These are phyloP conservation scores for Tetragonisca angustula DNA, from an alignment of 2,888 invertebrate species.

Conservation along the genomic window DNA sequence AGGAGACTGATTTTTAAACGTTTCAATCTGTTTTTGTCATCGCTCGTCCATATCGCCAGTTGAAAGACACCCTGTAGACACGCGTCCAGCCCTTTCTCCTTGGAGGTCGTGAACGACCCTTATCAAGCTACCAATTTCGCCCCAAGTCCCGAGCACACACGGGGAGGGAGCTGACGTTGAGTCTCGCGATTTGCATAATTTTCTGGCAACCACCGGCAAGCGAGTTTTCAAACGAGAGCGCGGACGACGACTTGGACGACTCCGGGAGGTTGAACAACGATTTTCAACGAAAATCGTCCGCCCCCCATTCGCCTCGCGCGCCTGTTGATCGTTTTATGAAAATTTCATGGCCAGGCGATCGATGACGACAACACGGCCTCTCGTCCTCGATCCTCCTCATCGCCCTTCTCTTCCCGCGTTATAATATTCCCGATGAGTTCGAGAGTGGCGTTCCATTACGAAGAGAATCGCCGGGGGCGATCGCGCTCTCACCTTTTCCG, in stretches of 20 bases:
- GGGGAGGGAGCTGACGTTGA: conserved; percentile 21
- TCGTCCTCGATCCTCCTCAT: background rate
- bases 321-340: conserved; percentile 64
- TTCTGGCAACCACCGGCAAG: conserved; percentile 29
- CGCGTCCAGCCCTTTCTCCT: background rate
- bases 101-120: conserved; percentile 7
- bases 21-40: background rate
- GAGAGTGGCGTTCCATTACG: conserved; percentile 33
- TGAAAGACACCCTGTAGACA: background rate
- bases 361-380: background rate
- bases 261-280: conserved; percentile 17
- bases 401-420: background rate
- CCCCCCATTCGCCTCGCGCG: background rate
- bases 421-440: conserved; percentile 1
- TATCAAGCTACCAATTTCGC: conserved; percentile 44
- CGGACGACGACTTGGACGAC: conserved; percentile 23
- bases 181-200: conserved; percentile 63
- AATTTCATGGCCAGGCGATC: conserved; percentile 52
- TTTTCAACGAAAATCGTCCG: background rate
- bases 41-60: background rate
- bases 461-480: conserved; percentile 18
- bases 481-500: background rate
- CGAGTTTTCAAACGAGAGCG: conserved; percentile 1
- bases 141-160: conserved; percentile 3
- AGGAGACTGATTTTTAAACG: background rate